Percentiles rank a stretch among this genome's conserved stretches.
Evolutionary conservation across 2,113 vertebrate genomes (phyloP).

Genomic region (Elanus axillaris): DNA sequence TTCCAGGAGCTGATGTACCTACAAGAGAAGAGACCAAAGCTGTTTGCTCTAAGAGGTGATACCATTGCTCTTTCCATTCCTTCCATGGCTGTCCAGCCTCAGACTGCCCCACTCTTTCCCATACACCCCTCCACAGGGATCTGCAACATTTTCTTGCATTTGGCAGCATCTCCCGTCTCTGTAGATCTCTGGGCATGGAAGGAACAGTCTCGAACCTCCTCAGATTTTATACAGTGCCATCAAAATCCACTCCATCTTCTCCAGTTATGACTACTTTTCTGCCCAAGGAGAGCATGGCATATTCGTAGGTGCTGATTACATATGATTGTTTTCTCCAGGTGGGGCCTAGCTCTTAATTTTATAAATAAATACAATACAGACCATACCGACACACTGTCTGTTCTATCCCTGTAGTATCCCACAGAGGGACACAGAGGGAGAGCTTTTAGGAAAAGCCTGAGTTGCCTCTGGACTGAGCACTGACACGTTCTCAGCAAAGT

Average conservation of each 20-base stretch:
- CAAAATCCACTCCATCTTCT: neutral
- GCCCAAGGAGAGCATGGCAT: neutral
- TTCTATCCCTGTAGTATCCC: neutral
- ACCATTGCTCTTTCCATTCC: neutral
- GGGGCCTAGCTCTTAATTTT: neutral
- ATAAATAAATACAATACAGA: neutral
- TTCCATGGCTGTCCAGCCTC: accelerated
- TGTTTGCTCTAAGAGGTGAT: neutral
- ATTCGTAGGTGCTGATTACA: neutral
- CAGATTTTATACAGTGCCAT: neutral
- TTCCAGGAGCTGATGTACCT: neutral
- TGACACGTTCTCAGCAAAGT: neutral
- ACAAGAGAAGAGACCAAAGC: neutral
- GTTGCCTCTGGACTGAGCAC: neutral
- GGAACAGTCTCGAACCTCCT: neutral
- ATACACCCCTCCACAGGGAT: accelerated
- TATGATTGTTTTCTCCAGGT: neutral
- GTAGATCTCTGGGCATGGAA: neutral
- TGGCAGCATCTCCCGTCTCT: neutral
- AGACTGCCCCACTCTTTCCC: neutral
- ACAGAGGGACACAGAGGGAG: neutral
- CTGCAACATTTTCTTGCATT: neutral
- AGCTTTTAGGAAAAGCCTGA: neutral
- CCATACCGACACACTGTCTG: neutral
- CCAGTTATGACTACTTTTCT: neutral